Percentiles rank a stretch among this genome's conserved stretches.
Evolutionary conservation across 2,888 invertebrate genomes (phyloP).

Genomic region (Eupithecia centaureata): DNA sequence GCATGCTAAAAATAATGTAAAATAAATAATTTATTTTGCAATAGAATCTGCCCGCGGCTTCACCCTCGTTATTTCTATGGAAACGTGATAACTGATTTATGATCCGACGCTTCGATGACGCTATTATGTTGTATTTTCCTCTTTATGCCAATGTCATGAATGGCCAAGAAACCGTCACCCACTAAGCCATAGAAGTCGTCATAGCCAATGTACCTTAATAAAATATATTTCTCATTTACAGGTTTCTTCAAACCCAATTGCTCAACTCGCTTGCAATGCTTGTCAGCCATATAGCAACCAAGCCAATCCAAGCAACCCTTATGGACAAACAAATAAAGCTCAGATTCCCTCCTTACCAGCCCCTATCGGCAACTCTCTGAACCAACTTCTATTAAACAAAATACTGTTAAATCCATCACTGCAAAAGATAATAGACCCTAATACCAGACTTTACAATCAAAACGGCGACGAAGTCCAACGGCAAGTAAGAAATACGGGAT

Average conservation of each 20-base stretch:
- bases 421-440: constrained; percentile 51
- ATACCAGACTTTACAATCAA: constrained; percentile 45
- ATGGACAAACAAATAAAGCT: constrained; percentile 42
- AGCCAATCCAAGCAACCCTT: constrained; percentile 43
- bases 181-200: neutral
- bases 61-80: no score
- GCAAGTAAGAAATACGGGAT: constrained; percentile 32
- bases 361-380: constrained; percentile 41
- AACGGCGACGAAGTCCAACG: constrained; percentile 47
- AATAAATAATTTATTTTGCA: no score
- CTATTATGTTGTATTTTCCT: no score
- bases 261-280: constrained; percentile 30
- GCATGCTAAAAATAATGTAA: no score
- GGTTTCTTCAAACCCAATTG: constrained; percentile 56
- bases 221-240: constrained; percentile 48
- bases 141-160: no score
- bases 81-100: no score
- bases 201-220: no score
- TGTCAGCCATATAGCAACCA: constrained; percentile 38
- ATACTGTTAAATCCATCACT: constrained; percentile 50
- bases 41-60: no score
- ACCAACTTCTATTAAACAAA: constrained; percentile 52
- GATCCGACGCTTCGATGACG: no score
- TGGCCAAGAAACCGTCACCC: neutral
- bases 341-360: constrained; percentile 46